Evolutionary conservation across 2,113 vertebrate genomes (phyloP).

Genomic region (Tricholaema leucomelas): DNA sequence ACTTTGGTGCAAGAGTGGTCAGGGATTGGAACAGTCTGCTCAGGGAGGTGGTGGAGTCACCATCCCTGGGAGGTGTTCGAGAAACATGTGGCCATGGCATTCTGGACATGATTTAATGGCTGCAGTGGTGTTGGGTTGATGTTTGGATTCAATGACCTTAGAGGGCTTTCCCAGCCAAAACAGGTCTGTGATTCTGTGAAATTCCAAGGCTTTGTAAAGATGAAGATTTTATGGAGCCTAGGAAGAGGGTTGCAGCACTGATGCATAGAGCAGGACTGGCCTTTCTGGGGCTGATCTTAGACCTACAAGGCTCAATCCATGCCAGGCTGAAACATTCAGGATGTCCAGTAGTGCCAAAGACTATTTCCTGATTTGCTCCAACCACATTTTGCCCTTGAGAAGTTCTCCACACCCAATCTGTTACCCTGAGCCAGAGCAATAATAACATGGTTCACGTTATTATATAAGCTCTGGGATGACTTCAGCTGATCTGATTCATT

Average conservation of each 20-base stretch:
- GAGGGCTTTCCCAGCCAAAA: too few species aligned
- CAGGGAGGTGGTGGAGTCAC: too few species aligned
- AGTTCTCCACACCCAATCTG: neutral
- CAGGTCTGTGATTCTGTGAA: too few species aligned
- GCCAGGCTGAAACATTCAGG: neutral
- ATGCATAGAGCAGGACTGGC: neutral
- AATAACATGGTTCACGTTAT: neutral
- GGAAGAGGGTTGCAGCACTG: neutral
- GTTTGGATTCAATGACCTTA: too few species aligned
- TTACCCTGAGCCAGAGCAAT: neutral
- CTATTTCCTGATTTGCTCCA: neutral
- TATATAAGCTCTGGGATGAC: neutral
- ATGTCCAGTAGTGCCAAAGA: neutral
- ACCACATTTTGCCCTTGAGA: neutral
- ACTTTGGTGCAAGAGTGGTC: too few species aligned
- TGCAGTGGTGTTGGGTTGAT: too few species aligned
- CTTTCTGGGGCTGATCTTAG: neutral
- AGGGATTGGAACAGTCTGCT: too few species aligned
- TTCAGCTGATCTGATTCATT: neutral
- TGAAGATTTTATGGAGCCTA: neutral
- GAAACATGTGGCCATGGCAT: too few species aligned
- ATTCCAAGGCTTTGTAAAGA: neutral
- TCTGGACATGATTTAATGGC: too few species aligned
- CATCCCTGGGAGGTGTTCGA: too few species aligned
- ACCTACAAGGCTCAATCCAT: rapidly evolving